Percentiles rank a stretch among this genome's conserved stretches.
phyloP scores from a whole-genome alignment of 2,888 invertebrate species.

The Cosmopolites sordidus region DNA sequence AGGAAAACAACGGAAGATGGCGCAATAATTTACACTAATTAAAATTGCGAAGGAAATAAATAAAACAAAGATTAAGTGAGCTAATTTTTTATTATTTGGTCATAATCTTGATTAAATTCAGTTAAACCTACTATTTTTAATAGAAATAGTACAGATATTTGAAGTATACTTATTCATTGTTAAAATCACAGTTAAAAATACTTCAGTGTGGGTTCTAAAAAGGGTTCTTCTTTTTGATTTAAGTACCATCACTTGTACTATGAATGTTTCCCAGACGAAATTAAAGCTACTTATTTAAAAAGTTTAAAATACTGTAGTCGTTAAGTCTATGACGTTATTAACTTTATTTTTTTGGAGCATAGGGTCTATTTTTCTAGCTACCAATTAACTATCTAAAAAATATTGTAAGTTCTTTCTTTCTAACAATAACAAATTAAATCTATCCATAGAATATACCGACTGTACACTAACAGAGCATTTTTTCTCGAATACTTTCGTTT shows the following conservation, averaged over 20 bases:
- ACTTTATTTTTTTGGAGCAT: too few species aligned
- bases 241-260: not conserved
- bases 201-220: slow-evolving; percentile 14
- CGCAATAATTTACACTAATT: too few species aligned
- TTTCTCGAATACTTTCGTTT: not conserved
- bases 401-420: not conserved
- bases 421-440: slow-evolving; percentile 17
- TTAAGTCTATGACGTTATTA: too few species aligned
- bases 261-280: too few species aligned
- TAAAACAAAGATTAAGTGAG: not conserved
- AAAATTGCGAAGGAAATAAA: not conserved
- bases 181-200: slow-evolving; percentile 45
- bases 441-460: slow-evolving; percentile 28
- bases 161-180: slow-evolving; percentile 30
- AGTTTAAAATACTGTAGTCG: too few species aligned
- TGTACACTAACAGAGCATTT: slow-evolving; percentile 18
- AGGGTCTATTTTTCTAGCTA: too few species aligned
- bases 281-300: too few species aligned
- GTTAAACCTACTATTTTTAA: slow-evolving; percentile 11
- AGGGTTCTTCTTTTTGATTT: not conserved
- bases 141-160: slow-evolving; percentile 39
- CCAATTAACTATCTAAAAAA: not conserved
- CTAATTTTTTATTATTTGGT: not conserved
- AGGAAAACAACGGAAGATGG: too few species aligned
- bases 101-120: not conserved